Conservation (phyloP, 2,888 invertebrate genomes). For the Caenorhabditis panamensis region DNA sequence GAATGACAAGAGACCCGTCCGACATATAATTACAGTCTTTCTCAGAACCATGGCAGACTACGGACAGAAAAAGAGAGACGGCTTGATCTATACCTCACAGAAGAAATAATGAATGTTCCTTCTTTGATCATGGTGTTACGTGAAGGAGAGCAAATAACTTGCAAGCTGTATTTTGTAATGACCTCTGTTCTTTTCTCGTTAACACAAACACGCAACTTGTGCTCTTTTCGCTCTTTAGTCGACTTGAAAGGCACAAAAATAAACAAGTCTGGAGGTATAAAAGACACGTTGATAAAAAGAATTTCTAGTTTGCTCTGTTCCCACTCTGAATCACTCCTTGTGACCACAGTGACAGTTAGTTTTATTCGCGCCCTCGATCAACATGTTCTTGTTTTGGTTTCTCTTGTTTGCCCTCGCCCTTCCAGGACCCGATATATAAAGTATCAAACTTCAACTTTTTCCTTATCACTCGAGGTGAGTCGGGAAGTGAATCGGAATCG, state of each 20-base stretch:
- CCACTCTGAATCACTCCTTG: constrained; percentile 21
- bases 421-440: background rate
- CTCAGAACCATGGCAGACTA: background rate
- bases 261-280: background rate
- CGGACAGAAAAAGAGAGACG: constrained; percentile 5
- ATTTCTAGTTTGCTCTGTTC: background rate
- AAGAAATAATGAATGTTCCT: background rate
- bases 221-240: background rate
- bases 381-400: constrained; percentile 52
- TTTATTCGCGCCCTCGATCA: constrained; percentile 33
- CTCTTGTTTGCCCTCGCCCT: constrained; percentile 18
- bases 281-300: background rate
- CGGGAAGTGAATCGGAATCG: constrained; percentile 10
- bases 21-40: constrained; percentile 22
- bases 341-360: constrained; percentile 32
- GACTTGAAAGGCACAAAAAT: background rate
- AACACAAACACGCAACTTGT: constrained; percentile 1
- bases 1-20: background rate
- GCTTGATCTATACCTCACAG: background rate
- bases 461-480: constrained; percentile 21
- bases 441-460: constrained; percentile 1
- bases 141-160: background rate
- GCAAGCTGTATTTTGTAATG: background rate
- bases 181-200: constrained; percentile 2
- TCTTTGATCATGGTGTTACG: background rate